phyloP scores from a whole-genome alignment of 2,888 invertebrate genomes.

The Aphrophora alni region DNA sequence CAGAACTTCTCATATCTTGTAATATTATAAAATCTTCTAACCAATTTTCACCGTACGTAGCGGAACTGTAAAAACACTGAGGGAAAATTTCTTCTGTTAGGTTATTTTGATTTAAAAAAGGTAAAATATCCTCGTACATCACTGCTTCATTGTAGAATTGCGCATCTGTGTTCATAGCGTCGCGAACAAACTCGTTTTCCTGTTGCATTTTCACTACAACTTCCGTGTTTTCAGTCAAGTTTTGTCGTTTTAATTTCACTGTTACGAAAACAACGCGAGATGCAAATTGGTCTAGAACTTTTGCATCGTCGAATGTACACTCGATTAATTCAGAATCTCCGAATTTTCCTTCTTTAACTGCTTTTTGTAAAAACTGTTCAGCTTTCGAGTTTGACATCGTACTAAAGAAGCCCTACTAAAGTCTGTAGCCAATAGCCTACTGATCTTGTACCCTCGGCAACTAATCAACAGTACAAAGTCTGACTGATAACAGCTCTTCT shows the following conservation, averaged over 20 bases:
- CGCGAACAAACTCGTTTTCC: neutral
- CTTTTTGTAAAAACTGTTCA: neutral
- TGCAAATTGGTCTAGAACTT: neutral
- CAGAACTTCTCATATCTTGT: slow-evolving; percentile 41
- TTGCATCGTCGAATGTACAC: neutral
- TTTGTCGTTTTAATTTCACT: neutral
- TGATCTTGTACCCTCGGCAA: too few species aligned
- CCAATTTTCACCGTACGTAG: slow-evolving; percentile 16
- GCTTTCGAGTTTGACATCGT: neutral
- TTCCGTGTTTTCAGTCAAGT: neutral
- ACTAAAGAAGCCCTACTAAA: too few species aligned
- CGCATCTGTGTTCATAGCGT: slow-evolving; percentile 12
- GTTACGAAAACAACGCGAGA: neutral
- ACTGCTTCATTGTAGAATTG: slow-evolving; percentile 47
- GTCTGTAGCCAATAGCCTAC: too few species aligned
- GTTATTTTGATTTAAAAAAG: slow-evolving; percentile 35
- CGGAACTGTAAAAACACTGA: slow-evolving; percentile 37
- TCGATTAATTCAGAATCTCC: neutral
- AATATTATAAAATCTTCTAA: slow-evolving; percentile 42
- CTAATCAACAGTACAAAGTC: too few species aligned
- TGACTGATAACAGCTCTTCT: too few species aligned
- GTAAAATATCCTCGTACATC: slow-evolving; percentile 46
- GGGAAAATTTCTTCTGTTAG: slow-evolving; percentile 38
- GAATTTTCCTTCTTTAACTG: neutral
- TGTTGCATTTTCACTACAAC: slow-evolving; percentile 42